Percentiles rank a stretch among this genome's conserved stretches.
These are phyloP conservation scores for Saccopteryx bilineata DNA, from an alignment of 2,113 vertebrate species.

Conservation along the genomic window DNA sequence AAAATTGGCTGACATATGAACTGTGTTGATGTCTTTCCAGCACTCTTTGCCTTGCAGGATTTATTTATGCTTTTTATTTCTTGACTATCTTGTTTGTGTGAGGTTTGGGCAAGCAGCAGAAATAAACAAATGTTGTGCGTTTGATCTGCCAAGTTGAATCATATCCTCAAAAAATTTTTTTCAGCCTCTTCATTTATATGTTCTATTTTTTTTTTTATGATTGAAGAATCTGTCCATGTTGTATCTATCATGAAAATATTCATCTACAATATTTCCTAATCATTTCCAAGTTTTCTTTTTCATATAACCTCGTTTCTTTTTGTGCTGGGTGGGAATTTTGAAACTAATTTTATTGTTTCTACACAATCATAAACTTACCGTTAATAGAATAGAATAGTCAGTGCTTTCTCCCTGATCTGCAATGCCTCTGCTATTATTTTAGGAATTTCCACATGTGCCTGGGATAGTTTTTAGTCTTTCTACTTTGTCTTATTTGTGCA, in stretches of 20 bases:
- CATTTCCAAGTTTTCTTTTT: constrained; percentile 1
- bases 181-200: background rate
- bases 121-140: background rate
- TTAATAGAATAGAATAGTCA: background rate
- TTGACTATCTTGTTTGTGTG: constrained; percentile 27
- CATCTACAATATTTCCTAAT: background rate
- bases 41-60: constrained; percentile 27
- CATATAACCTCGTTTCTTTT: background rate
- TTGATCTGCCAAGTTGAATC: background rate
- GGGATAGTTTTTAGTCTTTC: background rate
- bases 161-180: background rate
- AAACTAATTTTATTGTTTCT: constrained; percentile 32
- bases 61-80: constrained; percentile 37
- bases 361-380: background rate
- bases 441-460: background rate
- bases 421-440: background rate
- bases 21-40: background rate
- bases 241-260: constrained; percentile 7
- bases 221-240: background rate
- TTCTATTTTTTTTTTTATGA: constrained; percentile 36
- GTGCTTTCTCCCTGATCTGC: background rate
- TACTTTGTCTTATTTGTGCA: background rate
- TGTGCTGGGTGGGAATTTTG: background rate
- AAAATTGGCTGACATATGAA: constrained; percentile 39
- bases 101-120: constrained; percentile 16